Percentiles rank a stretch among this genome's conserved stretches.
phyloP scores from a whole-genome alignment of 2,888 invertebrate species.

The Aproaerema taeniolella region DNA sequence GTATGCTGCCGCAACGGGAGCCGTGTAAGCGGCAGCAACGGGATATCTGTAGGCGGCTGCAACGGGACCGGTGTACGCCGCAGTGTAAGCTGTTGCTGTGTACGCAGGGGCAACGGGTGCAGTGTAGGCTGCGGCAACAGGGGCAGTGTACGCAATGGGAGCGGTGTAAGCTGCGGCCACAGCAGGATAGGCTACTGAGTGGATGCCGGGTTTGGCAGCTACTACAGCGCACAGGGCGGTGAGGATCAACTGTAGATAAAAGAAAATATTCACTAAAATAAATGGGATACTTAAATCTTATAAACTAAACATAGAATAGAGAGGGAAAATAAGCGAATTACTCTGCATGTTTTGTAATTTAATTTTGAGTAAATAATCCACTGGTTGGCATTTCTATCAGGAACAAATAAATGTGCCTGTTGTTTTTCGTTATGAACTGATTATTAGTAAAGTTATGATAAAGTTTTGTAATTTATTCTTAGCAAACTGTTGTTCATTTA shows the following conservation, averaged over 20 bases:
- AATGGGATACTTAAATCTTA: no score
- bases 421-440: no score
- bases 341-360: no score
- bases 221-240: conserved; percentile 51
- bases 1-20: conserved; percentile 51
- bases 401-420: no score
- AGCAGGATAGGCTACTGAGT: conserved; percentile 28
- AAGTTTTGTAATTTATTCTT: no score
- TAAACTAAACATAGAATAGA: no score
- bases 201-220: conserved; percentile 62
- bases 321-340: no score
- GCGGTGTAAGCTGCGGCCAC: conserved; percentile 23
- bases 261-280: no score
- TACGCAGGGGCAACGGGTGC: conserved; percentile 39
- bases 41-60: conserved; percentile 19
- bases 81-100: conserved; percentile 32
- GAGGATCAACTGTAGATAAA: conserved; percentile 47
- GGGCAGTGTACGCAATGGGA: conserved; percentile 41
- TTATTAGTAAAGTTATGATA: no score
- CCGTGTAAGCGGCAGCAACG: conserved; percentile 37
- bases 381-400: no score
- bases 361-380: no score
- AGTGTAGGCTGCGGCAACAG: conserved; percentile 52
- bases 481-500: no score
- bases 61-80: conserved; percentile 24